Conservation (phyloP, 2,888 invertebrate species). For the Pomacea canaliculata region DNA sequence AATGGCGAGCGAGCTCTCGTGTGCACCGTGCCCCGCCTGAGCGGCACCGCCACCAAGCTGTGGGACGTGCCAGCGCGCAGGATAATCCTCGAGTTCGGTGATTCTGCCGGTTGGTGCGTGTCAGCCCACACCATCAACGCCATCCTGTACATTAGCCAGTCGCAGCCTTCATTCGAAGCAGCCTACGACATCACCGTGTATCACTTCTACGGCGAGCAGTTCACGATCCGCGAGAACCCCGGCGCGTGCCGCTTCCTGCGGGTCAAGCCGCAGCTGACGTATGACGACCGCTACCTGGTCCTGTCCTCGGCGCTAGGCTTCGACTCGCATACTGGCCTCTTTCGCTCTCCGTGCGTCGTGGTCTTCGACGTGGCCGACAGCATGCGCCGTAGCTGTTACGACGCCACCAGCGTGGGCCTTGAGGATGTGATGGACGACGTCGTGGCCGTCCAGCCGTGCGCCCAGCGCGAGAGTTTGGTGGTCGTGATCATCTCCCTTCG, state of each 20-base stretch:
- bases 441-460: slow-evolving; percentile 53
- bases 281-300: slow-evolving; percentile 61
- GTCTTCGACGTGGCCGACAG: slow-evolving; percentile 54
- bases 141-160: slow-evolving; percentile 57
- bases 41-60: slow-evolving; percentile 55
- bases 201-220: slow-evolving; percentile 44
- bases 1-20: slow-evolving; percentile 62
- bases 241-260: slow-evolving; percentile 51
- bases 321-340: slow-evolving; percentile 44
- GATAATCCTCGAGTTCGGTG: slow-evolving; percentile 64
- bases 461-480: slow-evolving; percentile 27
- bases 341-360: slow-evolving; percentile 59
- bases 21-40: slow-evolving; percentile 46
- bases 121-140: slow-evolving; percentile 40
- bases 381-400: slow-evolving; percentile 52
- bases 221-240: slow-evolving; percentile 48
- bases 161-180: slow-evolving; percentile 44
- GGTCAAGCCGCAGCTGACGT: slow-evolving; percentile 59
- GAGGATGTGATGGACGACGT: slow-evolving; percentile 59
- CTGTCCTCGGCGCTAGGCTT: slow-evolving; percentile 61
- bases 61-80: slow-evolving; percentile 63
- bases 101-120: slow-evolving; percentile 55
- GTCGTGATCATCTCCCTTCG: slow-evolving; percentile 29
- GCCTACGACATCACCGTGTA: slow-evolving; percentile 57
- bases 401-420: slow-evolving; percentile 56